Percentiles rank a stretch among this genome's conserved stretches.
Conservation (phyloP, 2,888 invertebrate species). For the Leucophenga montana region DNA sequence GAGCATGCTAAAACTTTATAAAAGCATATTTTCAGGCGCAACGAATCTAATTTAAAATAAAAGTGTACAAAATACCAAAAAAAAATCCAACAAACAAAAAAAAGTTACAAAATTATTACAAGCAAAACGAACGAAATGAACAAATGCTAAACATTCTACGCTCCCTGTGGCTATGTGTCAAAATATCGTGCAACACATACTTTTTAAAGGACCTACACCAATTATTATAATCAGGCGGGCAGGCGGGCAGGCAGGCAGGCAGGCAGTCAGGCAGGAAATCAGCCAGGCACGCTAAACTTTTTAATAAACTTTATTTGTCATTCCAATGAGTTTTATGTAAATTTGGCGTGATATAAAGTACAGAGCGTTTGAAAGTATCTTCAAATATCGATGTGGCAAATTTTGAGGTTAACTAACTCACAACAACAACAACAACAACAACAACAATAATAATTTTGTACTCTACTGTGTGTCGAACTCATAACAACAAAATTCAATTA, state of each 20-base stretch:
- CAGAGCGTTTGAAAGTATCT: not conserved
- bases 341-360: conserved; percentile 44
- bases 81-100: conserved; percentile 11
- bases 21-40: conserved; percentile 38
- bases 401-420: conserved; percentile 16
- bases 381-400: conserved; percentile 19
- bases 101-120: not conserved
- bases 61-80: conserved; percentile 37
- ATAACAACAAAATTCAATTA: conserved; percentile 65
- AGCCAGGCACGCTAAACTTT: not conserved
- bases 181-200: conserved; percentile 37
- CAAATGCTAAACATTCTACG: too few species aligned
- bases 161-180: conserved; percentile 54
- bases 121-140: conserved; percentile 4
- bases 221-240: conserved; percentile 43
- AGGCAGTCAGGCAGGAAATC: not conserved
- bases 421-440: not conserved
- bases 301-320: conserved; percentile 58
- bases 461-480: conserved; percentile 16
- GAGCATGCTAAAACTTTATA: conserved; percentile 33
- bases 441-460: not conserved
- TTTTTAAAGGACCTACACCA: conserved; percentile 45
- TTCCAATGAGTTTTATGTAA: conserved; percentile 58
- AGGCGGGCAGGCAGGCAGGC: not conserved
- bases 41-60: conserved; percentile 47